Base-by-base conservation (phyloP, 2,797 vertebrate genomes). In the Gymnocypris eckloni region DNA sequence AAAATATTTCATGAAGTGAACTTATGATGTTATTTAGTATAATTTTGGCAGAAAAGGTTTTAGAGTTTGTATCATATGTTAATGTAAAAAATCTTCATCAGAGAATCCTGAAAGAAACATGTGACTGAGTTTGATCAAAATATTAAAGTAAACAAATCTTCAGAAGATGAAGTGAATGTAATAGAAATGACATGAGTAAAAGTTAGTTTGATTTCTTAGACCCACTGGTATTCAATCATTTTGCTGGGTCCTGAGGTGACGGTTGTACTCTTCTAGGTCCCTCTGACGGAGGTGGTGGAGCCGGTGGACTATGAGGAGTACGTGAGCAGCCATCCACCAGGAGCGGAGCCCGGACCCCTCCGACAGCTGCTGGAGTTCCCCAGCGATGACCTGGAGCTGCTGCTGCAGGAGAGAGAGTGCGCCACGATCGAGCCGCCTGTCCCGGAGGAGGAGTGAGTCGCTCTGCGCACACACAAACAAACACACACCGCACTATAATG, bases 301-400 rank as follows among this genome's bases (percentile, higher is more conserved):
- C 97, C 97, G 0, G 90, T 98, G 89, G 97, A 98, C 90, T 97
- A 96, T 56, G 97, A 98, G 91, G 96, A 97, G 2, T 97, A 97
- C 88, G 93, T 98, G 72, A 95, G 92, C 86, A 96, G 94, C 86
- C 95, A 97, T n/a, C 94, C 95, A 6, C 96, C 96, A 0, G 96
- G 94, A 11, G 93, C 94, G 4, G 97, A 98, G 89, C 92, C 95
- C 0, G 96, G 96, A 1, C 96, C 95, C 4, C 96, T 98, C 82
- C 88, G 96, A 75, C 96, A 97, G 88, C 94, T 98, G 4, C 83
- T 95, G 13, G 97, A 98, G 89, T 98, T 98, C 83, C 97, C 97
- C 20, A 87, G 91, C 0, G 97, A 98, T 22, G 97, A 98, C 90
- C 84, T 97, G 88, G 96, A 97, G 92, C 95, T 98, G 89, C 90